These are phyloP conservation scores for Grallaria varia DNA, from an alignment of 2,113 vertebrate genomes.

Conservation along the genomic window DNA sequence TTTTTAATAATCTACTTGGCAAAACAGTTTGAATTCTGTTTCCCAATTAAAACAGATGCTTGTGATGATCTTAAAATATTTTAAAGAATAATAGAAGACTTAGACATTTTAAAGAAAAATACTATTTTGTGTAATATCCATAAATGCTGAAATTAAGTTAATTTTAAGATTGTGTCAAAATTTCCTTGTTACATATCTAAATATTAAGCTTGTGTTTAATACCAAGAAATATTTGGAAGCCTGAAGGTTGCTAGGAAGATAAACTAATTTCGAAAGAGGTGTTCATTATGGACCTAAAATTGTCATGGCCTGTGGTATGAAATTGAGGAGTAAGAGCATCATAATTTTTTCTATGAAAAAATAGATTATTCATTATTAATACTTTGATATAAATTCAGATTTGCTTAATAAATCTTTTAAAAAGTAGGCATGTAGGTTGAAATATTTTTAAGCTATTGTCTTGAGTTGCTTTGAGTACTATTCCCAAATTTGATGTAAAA, in stretches of 20 bases:
- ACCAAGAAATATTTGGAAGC: background rate
- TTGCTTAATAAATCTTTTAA: background rate
- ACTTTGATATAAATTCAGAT: background rate
- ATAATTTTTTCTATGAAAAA: conserved; percentile 15
- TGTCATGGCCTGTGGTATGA: background rate
- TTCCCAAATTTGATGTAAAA: background rate
- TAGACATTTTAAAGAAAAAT: background rate
- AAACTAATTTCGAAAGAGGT: background rate
- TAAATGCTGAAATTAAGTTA: background rate
- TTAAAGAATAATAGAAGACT: background rate
- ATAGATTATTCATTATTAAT: background rate
- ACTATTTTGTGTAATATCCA: background rate
- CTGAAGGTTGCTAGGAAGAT: background rate
- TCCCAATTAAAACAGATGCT: background rate
- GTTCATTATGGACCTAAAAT: background rate
- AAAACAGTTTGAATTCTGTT: background rate
- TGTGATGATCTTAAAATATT: conserved; percentile 29
- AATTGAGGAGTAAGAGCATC: background rate
- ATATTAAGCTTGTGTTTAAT: background rate
- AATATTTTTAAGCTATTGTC: background rate
- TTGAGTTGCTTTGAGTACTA: background rate
- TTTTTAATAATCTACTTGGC: background rate
- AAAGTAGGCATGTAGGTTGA: background rate
- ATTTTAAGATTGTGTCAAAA: background rate
- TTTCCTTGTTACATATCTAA: background rate